A percentile compares a stretch with the other conserved stretches of the same genome.
These are phyloP conservation scores for Pantherophis vulpinus DNA, from an alignment of 2,797 vertebrate genomes.

Conservation along the genomic window DNA sequence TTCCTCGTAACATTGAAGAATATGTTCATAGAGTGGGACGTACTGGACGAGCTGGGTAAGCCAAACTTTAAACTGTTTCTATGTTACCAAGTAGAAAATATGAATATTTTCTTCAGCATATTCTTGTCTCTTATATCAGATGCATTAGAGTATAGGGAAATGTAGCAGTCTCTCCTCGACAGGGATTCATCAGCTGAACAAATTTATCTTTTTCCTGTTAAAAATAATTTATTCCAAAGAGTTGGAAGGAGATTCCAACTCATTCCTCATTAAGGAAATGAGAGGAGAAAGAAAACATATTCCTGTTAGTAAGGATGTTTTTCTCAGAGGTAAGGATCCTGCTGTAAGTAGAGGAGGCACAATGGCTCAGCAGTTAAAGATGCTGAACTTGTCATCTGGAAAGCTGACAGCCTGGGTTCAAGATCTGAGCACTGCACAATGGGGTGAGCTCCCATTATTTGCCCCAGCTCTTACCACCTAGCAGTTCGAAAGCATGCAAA, in stretches of 20 bases:
- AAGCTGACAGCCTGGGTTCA: neutral
- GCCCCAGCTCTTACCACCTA: neutral
- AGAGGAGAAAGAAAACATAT: neutral
- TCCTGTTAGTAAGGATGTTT: neutral
- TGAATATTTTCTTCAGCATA: neutral
- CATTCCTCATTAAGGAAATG: neutral
- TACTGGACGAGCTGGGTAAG: constrained; percentile 94
- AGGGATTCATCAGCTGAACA: neutral
- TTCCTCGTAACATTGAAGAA: constrained; percentile 94
- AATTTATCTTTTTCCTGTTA: neutral
- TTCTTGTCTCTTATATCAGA: neutral
- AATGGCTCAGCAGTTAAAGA: neutral
- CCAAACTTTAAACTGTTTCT: neutral
- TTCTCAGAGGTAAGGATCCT: neutral
- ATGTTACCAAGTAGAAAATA: neutral
- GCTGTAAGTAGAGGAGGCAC: neutral
- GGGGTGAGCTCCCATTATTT: neutral
- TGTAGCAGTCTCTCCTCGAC: neutral
- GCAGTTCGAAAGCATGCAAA: neutral
- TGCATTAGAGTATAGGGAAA: neutral
- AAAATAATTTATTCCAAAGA: neutral
- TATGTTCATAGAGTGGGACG: constrained; percentile 95
- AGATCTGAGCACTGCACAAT: neutral
- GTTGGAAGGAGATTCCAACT: too few species aligned
- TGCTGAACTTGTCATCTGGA: neutral